phyloP scores from a whole-genome alignment of 2,113 vertebrate genomes.

The Emberiza fucata region DNA sequence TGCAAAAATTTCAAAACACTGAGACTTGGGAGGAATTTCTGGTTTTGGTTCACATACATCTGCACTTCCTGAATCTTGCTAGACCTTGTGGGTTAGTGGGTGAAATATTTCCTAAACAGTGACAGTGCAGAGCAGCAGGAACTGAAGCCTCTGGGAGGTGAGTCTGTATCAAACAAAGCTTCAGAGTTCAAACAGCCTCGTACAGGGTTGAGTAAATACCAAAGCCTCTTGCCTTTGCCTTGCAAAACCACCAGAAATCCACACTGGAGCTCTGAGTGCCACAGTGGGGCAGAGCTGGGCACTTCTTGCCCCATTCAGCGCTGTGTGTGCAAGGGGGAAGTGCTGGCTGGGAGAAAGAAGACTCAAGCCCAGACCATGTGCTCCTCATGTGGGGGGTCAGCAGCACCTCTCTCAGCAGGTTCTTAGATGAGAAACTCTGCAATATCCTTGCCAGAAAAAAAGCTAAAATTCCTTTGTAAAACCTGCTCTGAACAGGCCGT shows the following conservation, averaged over 20 bases:
- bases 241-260: not conserved
- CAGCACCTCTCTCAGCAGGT: not conserved
- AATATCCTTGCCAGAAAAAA: not conserved
- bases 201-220: not conserved
- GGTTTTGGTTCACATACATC: not conserved
- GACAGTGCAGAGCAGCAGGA: not conserved
- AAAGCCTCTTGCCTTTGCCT: not conserved
- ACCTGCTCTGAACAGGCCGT: not conserved
- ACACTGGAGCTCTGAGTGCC: not conserved
- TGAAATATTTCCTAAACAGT: not conserved
- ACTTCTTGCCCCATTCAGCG: not conserved
- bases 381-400: not conserved
- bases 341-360: not conserved
- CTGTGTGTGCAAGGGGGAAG: not conserved
- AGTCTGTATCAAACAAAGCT: not conserved
- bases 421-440: not conserved
- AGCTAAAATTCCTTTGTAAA: not conserved
- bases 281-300: not conserved
- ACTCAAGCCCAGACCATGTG: fast-evolving
- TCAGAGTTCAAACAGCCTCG: fast-evolving
- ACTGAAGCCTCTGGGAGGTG: not conserved
- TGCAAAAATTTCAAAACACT: not conserved
- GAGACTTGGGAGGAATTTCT: not conserved
- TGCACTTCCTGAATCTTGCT: slow-evolving; percentile 15
- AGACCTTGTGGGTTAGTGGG: not conserved